These are phyloP conservation scores for Aegithalos caudatus DNA, from an alignment of 2,113 vertebrate genomes.

Conservation along the genomic window DNA sequence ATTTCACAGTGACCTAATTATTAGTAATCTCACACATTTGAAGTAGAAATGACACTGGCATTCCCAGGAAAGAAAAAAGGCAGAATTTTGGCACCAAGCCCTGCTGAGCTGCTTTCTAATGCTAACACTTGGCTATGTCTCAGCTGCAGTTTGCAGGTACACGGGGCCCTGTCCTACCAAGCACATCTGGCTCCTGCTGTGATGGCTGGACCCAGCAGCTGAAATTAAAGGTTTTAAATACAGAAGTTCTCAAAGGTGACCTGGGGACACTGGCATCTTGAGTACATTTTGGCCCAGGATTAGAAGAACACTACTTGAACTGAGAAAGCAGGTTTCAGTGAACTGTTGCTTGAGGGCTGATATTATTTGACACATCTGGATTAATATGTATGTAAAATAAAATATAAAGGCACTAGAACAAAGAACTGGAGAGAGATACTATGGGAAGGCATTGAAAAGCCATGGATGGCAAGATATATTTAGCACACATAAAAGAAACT, in stretches of 20 bases:
- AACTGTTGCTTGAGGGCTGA: background rate
- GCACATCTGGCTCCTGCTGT: background rate
- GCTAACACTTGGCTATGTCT: background rate
- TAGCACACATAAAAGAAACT: background rate
- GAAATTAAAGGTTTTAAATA: background rate
- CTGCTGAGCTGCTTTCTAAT: background rate
- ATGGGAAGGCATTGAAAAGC: background rate
- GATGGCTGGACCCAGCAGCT: background rate
- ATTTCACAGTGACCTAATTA: background rate
- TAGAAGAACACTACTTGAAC: background rate
- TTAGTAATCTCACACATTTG: background rate
- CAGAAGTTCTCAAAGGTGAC: background rate
- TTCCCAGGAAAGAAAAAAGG: background rate
- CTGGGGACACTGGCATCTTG: background rate
- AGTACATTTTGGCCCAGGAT: constrained; percentile 8
- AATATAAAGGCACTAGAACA: constrained; percentile 1
- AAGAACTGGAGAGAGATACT: background rate
- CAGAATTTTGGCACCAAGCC: background rate
- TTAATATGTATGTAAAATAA: constrained; percentile 24
- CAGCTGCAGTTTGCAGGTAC: background rate
- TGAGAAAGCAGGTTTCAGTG: background rate
- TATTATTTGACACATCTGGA: constrained; percentile 3
- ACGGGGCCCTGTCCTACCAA: background rate
- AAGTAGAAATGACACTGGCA: background rate
- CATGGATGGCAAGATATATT: background rate